Conservation (phyloP, 2,888 invertebrate species). For the Antitype chi region DNA sequence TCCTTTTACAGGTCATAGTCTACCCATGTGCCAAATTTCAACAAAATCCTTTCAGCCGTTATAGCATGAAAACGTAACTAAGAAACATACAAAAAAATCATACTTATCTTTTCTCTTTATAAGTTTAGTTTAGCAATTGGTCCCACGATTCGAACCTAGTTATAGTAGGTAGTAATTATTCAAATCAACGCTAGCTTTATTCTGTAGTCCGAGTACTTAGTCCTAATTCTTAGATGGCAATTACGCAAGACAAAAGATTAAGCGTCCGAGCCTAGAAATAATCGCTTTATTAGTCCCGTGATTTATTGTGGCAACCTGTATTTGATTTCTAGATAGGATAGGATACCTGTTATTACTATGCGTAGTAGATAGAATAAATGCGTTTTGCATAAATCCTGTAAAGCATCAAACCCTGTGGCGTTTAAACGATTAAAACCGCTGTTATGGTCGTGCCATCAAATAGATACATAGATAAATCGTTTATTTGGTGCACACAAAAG, state of each 20-base stretch:
- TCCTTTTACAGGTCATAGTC: background rate
- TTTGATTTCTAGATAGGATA: background rate
- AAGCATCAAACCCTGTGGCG: too few species aligned
- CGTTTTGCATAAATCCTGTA: too few species aligned
- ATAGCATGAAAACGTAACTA: background rate
- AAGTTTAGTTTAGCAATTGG: background rate
- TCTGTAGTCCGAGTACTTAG: conserved; percentile 10
- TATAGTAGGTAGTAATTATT: conserved; percentile 18
- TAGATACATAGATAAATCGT: too few species aligned
- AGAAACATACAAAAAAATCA: background rate
- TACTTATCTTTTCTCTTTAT: background rate
- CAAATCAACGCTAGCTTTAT: conserved; percentile 27
- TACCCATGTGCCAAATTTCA: background rate
- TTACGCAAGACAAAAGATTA: conserved; percentile 47
- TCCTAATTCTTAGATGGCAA: conserved; percentile 20
- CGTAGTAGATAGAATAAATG: too few species aligned
- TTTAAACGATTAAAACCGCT: too few species aligned
- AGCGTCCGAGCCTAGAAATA: background rate
- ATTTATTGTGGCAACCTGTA: conserved; percentile 7
- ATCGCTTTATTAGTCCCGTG: conserved; percentile 33
- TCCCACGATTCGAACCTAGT: background rate
- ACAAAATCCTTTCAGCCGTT: background rate
- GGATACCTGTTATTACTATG: too few species aligned
- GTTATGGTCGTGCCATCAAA: too few species aligned
- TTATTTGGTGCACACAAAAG: too few species aligned